phyloP scores from a whole-genome alignment of 2,113 vertebrate species.

The Nothobranchius kuhntae region DNA sequence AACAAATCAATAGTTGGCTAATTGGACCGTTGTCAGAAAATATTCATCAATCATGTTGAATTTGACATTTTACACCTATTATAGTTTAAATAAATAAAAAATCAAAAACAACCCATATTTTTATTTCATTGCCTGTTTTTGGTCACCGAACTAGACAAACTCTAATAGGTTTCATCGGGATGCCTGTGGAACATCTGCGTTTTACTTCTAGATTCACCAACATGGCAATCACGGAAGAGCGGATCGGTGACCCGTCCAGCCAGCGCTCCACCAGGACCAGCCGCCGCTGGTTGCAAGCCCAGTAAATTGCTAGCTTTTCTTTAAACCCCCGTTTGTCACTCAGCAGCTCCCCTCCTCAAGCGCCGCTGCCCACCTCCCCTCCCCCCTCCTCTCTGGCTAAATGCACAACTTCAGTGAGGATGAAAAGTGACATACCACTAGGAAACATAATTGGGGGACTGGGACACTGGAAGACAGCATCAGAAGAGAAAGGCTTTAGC shows the following conservation, averaged over 20 bases:
- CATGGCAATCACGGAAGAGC: conserved; percentile 21
- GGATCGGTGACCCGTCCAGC: conserved; percentile 14
- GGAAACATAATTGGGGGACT: conserved; percentile 39
- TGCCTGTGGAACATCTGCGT: conserved; percentile 6
- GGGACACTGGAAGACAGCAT: conserved; percentile 18
- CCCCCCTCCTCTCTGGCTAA: conserved; percentile 17
- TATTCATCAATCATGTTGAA: background rate
- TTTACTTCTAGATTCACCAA: conserved; percentile 1
- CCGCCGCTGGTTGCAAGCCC: conserved; percentile 36
- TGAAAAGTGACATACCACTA: conserved; percentile 51
- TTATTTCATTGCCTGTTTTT: background rate
- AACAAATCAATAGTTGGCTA: no score
- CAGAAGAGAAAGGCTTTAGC: conserved; percentile 9
- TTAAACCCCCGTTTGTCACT: conserved; percentile 51
- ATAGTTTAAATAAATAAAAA: no score
- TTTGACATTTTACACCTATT: background rate
- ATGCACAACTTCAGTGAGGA: conserved; percentile 31
- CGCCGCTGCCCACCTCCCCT: no score
- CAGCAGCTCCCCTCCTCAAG: conserved; percentile 5
- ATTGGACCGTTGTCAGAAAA: background rate
- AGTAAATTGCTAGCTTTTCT: conserved; percentile 57
- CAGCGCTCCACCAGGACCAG: conserved; percentile 27
- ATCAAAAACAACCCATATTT: no score
- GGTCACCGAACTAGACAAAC: background rate
- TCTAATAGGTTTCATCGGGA: background rate